Evolutionary conservation across 2,113 vertebrate species (phyloP).

Genomic region (Sprattus sprattus): DNA sequence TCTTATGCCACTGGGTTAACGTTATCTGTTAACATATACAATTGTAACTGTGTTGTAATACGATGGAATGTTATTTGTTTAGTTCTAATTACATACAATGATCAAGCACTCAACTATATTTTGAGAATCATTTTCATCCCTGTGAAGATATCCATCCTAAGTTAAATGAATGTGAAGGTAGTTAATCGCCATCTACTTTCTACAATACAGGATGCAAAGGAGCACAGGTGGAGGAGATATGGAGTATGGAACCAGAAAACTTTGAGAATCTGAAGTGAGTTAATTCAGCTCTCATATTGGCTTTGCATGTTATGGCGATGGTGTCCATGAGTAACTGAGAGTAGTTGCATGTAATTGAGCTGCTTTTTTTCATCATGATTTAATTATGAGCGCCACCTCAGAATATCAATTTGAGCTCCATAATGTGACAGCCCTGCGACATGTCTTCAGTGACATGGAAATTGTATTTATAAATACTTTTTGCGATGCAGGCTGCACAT

Average conservation of each 20-base stretch:
- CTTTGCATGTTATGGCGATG: not conserved
- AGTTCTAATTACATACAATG: not conserved
- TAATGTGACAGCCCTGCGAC: no score
- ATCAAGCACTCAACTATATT: not conserved
- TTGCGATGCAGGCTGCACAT: no score
- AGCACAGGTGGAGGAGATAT: conserved; percentile 97
- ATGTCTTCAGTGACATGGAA: no score
- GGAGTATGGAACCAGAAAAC: conserved; percentile 97
- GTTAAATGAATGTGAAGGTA: no score
- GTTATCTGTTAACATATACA: no score
- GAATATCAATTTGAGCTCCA: no score
- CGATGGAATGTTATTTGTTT: not conserved
- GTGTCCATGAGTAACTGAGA: not conserved
- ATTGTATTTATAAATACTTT: no score
- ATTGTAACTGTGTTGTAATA: no score
- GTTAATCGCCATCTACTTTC: not conserved
- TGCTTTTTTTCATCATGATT: not conserved
- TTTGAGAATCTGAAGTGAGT: conserved; percentile 95
- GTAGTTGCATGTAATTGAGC: not conserved
- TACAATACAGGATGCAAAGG: conserved; percentile 90
- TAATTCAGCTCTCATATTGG: not conserved
- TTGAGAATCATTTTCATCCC: not conserved
- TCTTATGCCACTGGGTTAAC: no score
- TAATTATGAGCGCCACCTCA: no score
- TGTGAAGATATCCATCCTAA: no score